A percentile compares a stretch with the other conserved stretches of the same genome.
Evolutionary conservation across 2,888 invertebrate species (phyloP).

Genomic region (Timandra comae): DNA sequence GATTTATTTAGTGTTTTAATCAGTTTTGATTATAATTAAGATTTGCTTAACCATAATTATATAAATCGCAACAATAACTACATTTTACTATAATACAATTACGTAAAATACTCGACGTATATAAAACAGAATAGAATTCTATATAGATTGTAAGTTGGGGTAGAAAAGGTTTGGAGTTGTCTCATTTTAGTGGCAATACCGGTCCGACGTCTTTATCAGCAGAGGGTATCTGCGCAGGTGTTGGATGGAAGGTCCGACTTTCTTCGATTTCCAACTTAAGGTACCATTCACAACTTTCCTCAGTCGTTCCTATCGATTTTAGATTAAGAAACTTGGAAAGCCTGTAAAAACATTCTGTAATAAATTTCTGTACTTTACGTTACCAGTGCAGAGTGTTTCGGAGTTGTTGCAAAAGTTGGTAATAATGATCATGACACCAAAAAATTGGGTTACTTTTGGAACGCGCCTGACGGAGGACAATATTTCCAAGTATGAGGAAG

Average conservation of each 20-base stretch:
- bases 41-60: no score
- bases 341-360: slow-evolving; percentile 68
- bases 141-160: no score
- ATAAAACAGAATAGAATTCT: no score
- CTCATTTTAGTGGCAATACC: slow-evolving; percentile 41
- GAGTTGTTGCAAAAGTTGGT: slow-evolving; percentile 39
- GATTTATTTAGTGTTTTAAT: no score
- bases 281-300: slow-evolving; percentile 69
- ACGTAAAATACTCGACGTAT: no score
- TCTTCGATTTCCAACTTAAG: slow-evolving; percentile 63
- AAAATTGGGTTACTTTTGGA: slow-evolving; percentile 13
- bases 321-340: slow-evolving; percentile 71
- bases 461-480: no score
- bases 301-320: slow-evolving; percentile 70
- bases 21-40: no score
- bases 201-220: slow-evolving; percentile 53
- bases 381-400: slow-evolving; percentile 43
- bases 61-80: no score
- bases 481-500: no score
- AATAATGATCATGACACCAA: slow-evolving; percentile 38
- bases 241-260: slow-evolving; percentile 61
- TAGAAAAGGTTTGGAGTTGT: slow-evolving; percentile 45
- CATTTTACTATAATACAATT: no score
- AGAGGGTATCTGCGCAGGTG: slow-evolving; percentile 66
- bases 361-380: slow-evolving; percentile 58